These are phyloP conservation scores for Osmerus eperlanus DNA, from an alignment of 2,113 vertebrate species.

Conservation along the genomic window DNA sequence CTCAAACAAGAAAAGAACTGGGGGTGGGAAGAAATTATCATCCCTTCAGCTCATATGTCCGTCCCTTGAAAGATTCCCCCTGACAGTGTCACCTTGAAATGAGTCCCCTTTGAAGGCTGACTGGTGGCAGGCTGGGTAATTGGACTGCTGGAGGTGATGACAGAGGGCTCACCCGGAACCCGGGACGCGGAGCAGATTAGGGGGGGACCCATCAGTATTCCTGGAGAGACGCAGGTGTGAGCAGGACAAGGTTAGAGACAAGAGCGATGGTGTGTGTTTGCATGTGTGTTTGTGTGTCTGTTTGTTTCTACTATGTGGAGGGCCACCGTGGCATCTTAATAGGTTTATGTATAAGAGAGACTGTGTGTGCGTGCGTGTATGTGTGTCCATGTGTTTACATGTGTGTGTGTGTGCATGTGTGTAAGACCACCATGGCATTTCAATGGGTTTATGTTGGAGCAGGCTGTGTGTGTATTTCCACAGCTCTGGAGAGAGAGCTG, in stretches of 20 bases:
- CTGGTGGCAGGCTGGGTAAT: neutral
- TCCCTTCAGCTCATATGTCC: neutral
- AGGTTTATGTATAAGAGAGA: slow-evolving; percentile 2
- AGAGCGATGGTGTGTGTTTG: neutral
- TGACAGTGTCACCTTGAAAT: slow-evolving; percentile 11
- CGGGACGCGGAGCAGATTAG: neutral
- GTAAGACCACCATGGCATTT: neutral
- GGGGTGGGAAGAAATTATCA: neutral
- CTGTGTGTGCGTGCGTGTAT: slow-evolving; percentile 2
- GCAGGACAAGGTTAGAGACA: neutral
- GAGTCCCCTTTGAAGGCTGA: slow-evolving; percentile 4
- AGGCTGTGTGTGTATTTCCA: too few species aligned
- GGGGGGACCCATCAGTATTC: neutral
- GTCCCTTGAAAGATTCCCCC: neutral
- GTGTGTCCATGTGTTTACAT: neutral
- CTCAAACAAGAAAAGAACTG: too few species aligned
- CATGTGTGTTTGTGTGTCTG: too few species aligned
- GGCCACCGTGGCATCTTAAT: slow-evolving; percentile 4
- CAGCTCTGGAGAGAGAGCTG: too few species aligned
- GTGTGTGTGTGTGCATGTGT: neutral
- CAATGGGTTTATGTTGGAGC: too few species aligned
- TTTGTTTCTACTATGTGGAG: neutral
- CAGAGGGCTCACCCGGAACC: neutral
- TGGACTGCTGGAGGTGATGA: slow-evolving; percentile 2
- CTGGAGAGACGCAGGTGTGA: neutral